Evolutionary conservation across 2,113 vertebrate genomes (phyloP), one percentile per base, ranked within the genome.

Genomic region (Ornithorhynchus anatinus): DNA sequence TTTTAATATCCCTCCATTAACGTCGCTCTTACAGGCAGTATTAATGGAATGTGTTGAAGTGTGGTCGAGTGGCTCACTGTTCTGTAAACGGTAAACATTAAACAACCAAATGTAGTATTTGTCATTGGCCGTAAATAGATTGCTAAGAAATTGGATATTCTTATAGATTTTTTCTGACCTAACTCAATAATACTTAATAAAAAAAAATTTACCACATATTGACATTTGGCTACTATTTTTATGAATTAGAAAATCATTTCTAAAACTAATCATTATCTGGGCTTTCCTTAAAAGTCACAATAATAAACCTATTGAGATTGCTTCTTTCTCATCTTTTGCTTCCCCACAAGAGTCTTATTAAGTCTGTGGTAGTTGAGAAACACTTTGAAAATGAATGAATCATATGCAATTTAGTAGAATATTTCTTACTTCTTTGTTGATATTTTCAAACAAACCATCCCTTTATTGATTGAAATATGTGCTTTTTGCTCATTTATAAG

Each of bases 61-160:
- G 48, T 65, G 53, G 71, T 78, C 77, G 44, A 29, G 37, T 56
- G 48, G 35, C 71, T 75, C 71, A 16, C n/a, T 58, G 72, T 64
- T 58, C 54, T 36, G 33, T 23, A 8, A 29, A 70, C 12, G 75
- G 57, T 60, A 76, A 79, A 77, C 43, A 45, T 9, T 25, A 75
- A 75, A 27, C 45, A 75, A 64, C 44, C 59, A 65, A 25, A 17
- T 62, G 23, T 63, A 5, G 0, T 11, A 5, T 45, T n/a, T 69
- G 73, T 50, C 70, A 47, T 36, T 58, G 69, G 23, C 8, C 52
- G 19, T 44, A 80, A 71, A 75, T 60, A 72, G 39, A 59, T 37
- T 29, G 14, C 25, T 27, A n/a, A 66, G 59, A 29, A 45, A 15
- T 23, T 59, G 9, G 43, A 22, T 32, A 39, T n/a, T n/a, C n/a